A percentile compares a stretch with the other conserved stretches of the same genome.
Evolutionary conservation across 2,113 vertebrate genomes (phyloP).

Genomic region (Ageneiosus marmoratus): DNA sequence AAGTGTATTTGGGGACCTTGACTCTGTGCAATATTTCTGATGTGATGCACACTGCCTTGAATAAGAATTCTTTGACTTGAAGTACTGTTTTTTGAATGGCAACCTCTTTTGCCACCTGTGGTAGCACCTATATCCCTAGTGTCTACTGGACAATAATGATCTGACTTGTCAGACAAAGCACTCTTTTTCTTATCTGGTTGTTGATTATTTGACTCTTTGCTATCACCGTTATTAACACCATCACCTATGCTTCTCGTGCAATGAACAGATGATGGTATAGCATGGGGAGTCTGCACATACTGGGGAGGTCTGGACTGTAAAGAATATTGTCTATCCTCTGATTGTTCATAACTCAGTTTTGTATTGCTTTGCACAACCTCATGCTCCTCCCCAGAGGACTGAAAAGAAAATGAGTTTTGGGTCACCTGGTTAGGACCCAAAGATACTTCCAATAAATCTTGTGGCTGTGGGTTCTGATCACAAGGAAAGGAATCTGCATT

Average conservation of each 20-base stretch:
- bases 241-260: constrained; percentile 77
- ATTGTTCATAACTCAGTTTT: constrained; percentile 69
- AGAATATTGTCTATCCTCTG: constrained; percentile 73
- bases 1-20: constrained; percentile 84
- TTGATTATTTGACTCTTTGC: constrained; percentile 76
- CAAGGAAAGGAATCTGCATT: constrained; percentile 75
- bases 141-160: constrained; percentile 75
- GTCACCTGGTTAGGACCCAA: constrained; percentile 68
- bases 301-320: constrained; percentile 64
- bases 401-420: constrained; percentile 78
- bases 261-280: constrained; percentile 63
- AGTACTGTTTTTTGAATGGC: constrained; percentile 70
- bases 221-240: constrained; percentile 70
- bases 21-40: constrained; percentile 78
- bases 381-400: constrained; percentile 73
- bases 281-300: constrained; percentile 72
- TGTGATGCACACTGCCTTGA: constrained; percentile 77
- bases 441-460: constrained; percentile 72
- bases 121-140: constrained; percentile 69
- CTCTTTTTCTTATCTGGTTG: constrained; percentile 77
- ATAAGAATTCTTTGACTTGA: constrained; percentile 74
- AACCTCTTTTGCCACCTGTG: constrained; percentile 74
- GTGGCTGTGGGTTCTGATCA: constrained; percentile 67
- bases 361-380: constrained; percentile 65
- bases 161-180: constrained; percentile 79